Conservation (phyloP, 1,140 invertebrate genomes). For the Cotesia chilonis region DNA sequence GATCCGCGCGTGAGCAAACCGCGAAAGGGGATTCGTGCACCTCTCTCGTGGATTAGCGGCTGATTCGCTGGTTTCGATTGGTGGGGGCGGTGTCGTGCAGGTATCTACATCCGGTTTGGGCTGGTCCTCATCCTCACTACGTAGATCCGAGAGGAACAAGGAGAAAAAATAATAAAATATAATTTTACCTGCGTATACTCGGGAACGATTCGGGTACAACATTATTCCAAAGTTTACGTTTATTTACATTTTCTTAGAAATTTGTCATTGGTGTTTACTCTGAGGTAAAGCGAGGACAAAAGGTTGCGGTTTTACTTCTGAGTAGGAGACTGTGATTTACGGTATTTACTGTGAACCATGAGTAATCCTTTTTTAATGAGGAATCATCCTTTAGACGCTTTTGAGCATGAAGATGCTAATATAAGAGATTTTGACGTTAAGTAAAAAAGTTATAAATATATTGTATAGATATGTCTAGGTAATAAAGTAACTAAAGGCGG, state of each 20-base stretch:
- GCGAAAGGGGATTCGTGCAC: slow-evolving; percentile 60
- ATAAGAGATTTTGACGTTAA: slow-evolving; percentile 11
- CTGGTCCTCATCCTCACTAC: slow-evolving; percentile 38
- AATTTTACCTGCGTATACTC: too few relatives aligned
- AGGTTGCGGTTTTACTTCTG: neutral
- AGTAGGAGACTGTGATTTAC: slow-evolving; percentile 44
- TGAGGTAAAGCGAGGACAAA: too few relatives aligned
- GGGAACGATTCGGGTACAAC: too few relatives aligned
- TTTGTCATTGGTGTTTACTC: too few relatives aligned
- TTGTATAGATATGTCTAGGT: neutral
- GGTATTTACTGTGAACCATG: slow-evolving; percentile 49
- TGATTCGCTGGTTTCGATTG: slow-evolving; percentile 60
- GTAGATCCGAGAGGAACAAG: neutral
- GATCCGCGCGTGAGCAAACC: slow-evolving; percentile 30
- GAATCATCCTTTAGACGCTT: slow-evolving; percentile 37
- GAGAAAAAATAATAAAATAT: neutral
- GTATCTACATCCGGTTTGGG: slow-evolving; percentile 62
- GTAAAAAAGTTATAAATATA: slow-evolving; percentile 3
- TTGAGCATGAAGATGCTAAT: slow-evolving; percentile 14
- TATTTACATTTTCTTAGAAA: too few relatives aligned
- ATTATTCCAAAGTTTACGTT: too few relatives aligned
- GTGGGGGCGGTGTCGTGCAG: slow-evolving; percentile 59
- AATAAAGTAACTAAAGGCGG: slow-evolving; percentile 36
- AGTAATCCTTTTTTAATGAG: slow-evolving; percentile 48
- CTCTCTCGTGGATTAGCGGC: slow-evolving; percentile 55